These are phyloP conservation scores for Heliornis fulica DNA, from an alignment of 2,113 vertebrate genomes.

Conservation along the genomic window DNA sequence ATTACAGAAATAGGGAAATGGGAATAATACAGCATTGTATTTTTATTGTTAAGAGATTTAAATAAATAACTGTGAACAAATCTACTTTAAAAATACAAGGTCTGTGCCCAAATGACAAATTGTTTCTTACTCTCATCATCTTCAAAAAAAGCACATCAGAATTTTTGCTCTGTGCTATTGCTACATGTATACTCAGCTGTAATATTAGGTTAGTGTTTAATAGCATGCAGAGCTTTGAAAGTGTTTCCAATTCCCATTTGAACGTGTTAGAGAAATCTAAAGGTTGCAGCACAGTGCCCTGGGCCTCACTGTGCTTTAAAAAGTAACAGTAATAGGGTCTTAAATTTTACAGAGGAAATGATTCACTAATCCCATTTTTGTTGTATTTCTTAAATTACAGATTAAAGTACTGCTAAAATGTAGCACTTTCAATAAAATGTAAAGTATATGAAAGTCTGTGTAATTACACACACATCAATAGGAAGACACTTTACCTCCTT, in stretches of 20 bases:
- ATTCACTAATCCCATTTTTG: background rate
- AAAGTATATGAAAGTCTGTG: background rate
- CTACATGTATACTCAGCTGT: background rate
- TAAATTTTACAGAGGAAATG: background rate
- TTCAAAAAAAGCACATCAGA: background rate
- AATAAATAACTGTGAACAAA: background rate
- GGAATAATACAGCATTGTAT: background rate
- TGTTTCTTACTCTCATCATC: background rate
- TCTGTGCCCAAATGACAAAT: background rate
- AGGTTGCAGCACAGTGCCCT: background rate
- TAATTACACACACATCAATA: background rate
- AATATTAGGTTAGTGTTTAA: slow-evolving; percentile 8
- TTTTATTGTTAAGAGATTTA: background rate
- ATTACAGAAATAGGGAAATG: background rate
- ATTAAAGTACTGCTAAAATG: background rate
- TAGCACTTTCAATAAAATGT: background rate
- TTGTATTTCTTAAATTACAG: background rate
- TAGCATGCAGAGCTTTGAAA: background rate
- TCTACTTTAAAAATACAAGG: background rate
- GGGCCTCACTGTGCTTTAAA: background rate
- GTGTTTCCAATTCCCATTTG: background rate
- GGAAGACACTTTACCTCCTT: background rate
- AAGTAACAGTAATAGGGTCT: background rate
- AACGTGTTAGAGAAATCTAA: background rate
- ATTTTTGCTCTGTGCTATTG: background rate